Conservation (phyloP, 2,113 vertebrate species). For the Ceyx cyanopectus region DNA sequence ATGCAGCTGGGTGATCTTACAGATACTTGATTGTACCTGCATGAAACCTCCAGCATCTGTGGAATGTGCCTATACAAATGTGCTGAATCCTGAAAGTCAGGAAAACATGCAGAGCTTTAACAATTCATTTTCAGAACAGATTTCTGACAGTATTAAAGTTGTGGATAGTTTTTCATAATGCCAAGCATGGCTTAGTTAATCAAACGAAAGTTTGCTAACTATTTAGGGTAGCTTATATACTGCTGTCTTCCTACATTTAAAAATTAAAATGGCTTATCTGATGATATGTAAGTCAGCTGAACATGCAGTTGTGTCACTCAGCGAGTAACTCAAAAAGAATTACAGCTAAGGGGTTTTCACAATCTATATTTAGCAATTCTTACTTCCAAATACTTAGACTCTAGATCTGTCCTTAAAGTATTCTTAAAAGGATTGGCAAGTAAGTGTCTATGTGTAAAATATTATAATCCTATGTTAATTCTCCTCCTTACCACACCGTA, state of each 20-base stretch:
- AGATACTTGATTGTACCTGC: slow-evolving; percentile 32
- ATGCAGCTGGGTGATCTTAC: background rate
- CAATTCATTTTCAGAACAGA: background rate
- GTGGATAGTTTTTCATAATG: background rate
- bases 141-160: background rate
- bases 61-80: background rate
- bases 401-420: slow-evolving; percentile 56
- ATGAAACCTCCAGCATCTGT: background rate
- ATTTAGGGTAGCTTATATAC: background rate
- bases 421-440: slow-evolving; percentile 65
- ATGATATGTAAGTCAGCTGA: slow-evolving; percentile 14
- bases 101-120: background rate
- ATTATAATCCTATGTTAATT: slow-evolving; percentile 72
- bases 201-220: background rate
- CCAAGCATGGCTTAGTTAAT: background rate
- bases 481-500: slow-evolving; percentile 17
- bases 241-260: background rate
- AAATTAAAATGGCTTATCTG: slow-evolving; percentile 44
- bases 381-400: slow-evolving; percentile 41
- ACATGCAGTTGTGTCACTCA: background rate
- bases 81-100: background rate
- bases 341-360: slow-evolving; percentile 26
- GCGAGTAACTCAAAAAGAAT: slow-evolving; percentile 31
- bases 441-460: slow-evolving; percentile 55
- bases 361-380: slow-evolving; percentile 45